Conservation (phyloP, 2,888 invertebrate species). For the Heliothis peltigera region DNA sequence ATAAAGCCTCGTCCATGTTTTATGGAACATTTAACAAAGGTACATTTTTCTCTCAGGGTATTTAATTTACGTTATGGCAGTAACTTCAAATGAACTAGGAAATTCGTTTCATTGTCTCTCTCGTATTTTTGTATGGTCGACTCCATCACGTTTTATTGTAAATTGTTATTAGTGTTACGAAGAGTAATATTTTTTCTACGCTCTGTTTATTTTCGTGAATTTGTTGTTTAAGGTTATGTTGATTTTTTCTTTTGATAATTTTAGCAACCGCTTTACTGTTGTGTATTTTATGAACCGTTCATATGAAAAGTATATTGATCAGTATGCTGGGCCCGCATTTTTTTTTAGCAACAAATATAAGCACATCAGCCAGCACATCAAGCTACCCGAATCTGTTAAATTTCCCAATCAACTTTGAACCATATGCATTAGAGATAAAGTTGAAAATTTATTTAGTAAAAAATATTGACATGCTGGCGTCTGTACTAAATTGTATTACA, state of each 20-base stretch:
- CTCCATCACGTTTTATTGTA: constrained; percentile 39
- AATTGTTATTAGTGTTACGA: constrained; percentile 39
- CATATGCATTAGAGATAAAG: too few species aligned
- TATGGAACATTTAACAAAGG: constrained; percentile 51
- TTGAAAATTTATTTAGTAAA: too few species aligned
- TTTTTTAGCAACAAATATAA: too few species aligned
- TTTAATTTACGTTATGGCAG: constrained; percentile 53
- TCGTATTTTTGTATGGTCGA: constrained; percentile 46
- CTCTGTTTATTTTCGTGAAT: constrained; percentile 23
- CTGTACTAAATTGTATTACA: too few species aligned
- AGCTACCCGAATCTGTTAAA: too few species aligned
- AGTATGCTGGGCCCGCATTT: too few species aligned
- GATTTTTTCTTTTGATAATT: not conserved
- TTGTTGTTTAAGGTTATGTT: not conserved
- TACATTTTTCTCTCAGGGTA: constrained; percentile 53
- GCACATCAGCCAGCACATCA: too few species aligned
- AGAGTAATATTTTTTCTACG: constrained; percentile 25
- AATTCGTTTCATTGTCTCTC: constrained; percentile 54
- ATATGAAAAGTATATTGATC: too few species aligned
- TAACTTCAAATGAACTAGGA: constrained; percentile 57
- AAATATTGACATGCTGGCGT: too few species aligned
- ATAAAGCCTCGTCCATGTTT: constrained; percentile 40
- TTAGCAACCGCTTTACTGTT: not conserved
- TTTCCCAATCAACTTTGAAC: too few species aligned
- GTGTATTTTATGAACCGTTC: too few species aligned